A percentile compares a stretch with the other conserved stretches of the same genome.
Evolutionary conservation across 2,888 invertebrate genomes (phyloP).

Genomic region (Eustalomyia histrio): DNA sequence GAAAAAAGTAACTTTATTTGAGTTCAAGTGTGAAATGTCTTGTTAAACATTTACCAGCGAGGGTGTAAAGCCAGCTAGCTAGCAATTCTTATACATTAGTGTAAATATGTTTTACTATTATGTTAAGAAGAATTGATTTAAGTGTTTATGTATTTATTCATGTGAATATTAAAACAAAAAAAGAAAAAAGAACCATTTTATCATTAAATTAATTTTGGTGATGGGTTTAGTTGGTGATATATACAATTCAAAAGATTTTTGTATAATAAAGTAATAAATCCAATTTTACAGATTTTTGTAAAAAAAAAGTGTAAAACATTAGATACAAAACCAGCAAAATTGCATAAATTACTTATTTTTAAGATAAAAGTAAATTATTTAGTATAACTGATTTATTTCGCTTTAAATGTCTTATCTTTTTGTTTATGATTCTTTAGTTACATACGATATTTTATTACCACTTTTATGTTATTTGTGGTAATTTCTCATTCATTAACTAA

Average conservation of each 20-base stretch:
- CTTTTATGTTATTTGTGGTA: slow-evolving; percentile 4
- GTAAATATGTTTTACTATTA: slow-evolving; percentile 36
- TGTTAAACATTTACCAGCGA: slow-evolving; percentile 47
- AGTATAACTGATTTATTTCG: slow-evolving; percentile 19
- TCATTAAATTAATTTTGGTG: slow-evolving; percentile 60
- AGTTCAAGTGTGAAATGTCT: slow-evolving; percentile 65
- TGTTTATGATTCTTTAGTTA: neutral
- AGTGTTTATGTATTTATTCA: neutral
- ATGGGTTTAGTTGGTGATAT: slow-evolving; percentile 9
- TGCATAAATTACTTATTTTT: slow-evolving; percentile 9
- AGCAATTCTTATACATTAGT: slow-evolving; percentile 7
- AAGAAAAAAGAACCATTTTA: slow-evolving; percentile 51
- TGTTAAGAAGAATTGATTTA: slow-evolving; percentile 2
- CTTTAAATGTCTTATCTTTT: neutral
- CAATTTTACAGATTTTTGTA: neutral
- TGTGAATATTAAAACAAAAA: neutral
- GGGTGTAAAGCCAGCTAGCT: too few relatives aligned
- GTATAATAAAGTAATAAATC: slow-evolving; percentile 65
- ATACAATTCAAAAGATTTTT: slow-evolving; percentile 9
- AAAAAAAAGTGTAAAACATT: slow-evolving; percentile 15
- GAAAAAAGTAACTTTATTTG: slow-evolving; percentile 45
- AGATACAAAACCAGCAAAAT: neutral
- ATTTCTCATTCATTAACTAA: slow-evolving; percentile 41
- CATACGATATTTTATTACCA: neutral
- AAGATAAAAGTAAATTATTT: neutral